A percentile compares a stretch with the other conserved stretches of the same genome.
Evolutionary conservation across 2,888 invertebrate genomes (phyloP).

Genomic region (Lochmaea capreae): DNA sequence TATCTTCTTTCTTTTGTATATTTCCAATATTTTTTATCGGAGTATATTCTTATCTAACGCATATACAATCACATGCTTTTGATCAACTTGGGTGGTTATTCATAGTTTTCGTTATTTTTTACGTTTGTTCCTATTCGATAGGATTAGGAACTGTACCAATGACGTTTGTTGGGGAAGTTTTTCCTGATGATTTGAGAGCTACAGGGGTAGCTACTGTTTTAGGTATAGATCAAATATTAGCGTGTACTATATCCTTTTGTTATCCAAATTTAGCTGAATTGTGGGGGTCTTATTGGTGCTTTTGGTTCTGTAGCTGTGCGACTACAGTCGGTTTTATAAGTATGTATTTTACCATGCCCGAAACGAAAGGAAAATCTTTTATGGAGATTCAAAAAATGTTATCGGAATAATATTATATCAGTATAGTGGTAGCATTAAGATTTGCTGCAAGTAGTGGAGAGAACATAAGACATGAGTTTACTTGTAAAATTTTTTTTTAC

Average conservation of each 20-base stretch:
- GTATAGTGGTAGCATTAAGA: no score
- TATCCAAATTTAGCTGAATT: conserved; percentile 41
- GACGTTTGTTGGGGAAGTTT: conserved; percentile 84
- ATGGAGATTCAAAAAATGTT: conserved; percentile 42
- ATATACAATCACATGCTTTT: conserved; percentile 49
- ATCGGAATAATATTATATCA: background rate
- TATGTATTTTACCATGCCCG: conserved; percentile 40
- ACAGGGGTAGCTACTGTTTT: conserved; percentile 64
- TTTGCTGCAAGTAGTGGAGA: no score
- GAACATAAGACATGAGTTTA: no score
- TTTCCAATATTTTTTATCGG: conserved; percentile 70
- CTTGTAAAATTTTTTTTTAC: no score
- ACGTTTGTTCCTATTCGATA: conserved; percentile 76
- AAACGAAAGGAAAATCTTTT: conserved; percentile 47
- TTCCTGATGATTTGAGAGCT: conserved; percentile 81
- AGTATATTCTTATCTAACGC: conserved; percentile 73
- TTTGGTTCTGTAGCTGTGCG: conserved; percentile 41
- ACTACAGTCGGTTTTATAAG: conserved; percentile 35
- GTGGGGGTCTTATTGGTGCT: conserved; percentile 38
- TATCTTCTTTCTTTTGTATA: conserved; percentile 13
- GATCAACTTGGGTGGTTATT: conserved; percentile 74
- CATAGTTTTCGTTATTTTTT: conserved; percentile 75
- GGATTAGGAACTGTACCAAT: conserved; percentile 81
- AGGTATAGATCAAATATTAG: conserved; percentile 32
- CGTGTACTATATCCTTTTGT: conserved; percentile 41